Evolutionary conservation across 2,888 invertebrate genomes (phyloP).

Genomic region (Scaptomyza tumidula): DNA sequence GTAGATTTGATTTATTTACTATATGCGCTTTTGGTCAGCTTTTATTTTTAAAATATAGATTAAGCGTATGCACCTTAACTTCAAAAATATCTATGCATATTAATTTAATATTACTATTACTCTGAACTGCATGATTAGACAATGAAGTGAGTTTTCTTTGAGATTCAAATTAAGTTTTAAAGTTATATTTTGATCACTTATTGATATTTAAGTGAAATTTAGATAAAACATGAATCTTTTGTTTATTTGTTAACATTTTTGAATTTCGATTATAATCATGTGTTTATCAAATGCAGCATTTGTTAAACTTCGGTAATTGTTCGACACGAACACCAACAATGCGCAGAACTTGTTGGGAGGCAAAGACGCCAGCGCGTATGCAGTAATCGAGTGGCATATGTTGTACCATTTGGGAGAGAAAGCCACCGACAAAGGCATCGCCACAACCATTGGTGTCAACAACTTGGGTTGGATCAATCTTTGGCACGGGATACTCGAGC

Average conservation of each 20-base stretch:
- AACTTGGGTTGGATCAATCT: constrained; percentile 38
- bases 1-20: too few species aligned
- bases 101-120: not conserved
- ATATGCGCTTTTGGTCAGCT: too few species aligned
- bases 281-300: constrained; percentile 49
- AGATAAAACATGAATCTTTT: not conserved
- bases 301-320: constrained; percentile 52
- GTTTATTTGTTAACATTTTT: not conserved
- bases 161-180: not conserved
- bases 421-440: constrained; percentile 72
- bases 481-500: constrained; percentile 60
- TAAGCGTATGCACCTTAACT: too few species aligned
- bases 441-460: constrained; percentile 67
- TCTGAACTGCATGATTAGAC: not conserved
- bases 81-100: not conserved
- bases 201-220: too few species aligned
- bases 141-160: not conserved
- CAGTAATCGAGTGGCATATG: constrained; percentile 69
- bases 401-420: constrained; percentile 64
- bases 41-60: too few species aligned
- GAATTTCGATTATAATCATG: not conserved
- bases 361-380: constrained; percentile 68
- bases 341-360: constrained; percentile 53
- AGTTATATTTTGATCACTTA: too few species aligned
- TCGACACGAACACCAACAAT: constrained; percentile 57